Evolutionary conservation across 37 sponge, comb jelly and placozoan genomes (phyloP).

Genomic region (Chondrilla cf. caribensis): DNA sequence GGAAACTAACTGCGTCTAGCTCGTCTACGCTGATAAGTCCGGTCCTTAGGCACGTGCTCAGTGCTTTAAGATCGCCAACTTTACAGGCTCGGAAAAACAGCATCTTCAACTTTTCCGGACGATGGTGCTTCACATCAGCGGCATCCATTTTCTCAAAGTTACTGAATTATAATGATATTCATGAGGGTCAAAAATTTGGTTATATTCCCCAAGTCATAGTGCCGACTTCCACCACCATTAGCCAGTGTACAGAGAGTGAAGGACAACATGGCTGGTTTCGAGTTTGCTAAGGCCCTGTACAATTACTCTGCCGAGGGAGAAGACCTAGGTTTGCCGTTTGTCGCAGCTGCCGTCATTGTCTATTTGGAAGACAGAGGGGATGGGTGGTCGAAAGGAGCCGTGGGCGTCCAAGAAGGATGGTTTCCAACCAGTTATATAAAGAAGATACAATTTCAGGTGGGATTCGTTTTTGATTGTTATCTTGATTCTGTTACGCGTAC

Average conservation of each 20-base stretch:
- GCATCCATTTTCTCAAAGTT: too few relatives aligned
- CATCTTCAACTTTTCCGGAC: neutral
- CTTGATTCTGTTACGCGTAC: neutral
- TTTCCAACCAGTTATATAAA: slow-evolving; percentile 61
- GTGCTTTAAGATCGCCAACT: neutral
- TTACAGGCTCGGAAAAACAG: slow-evolving; percentile 5
- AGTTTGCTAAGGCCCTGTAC: slow-evolving; percentile 55
- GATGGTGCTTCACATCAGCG: neutral
- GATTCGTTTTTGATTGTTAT: neutral
- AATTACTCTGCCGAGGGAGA: slow-evolving; percentile 48
- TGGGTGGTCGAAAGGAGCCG: slow-evolving; percentile 71
- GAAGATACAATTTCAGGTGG: slow-evolving; percentile 1
- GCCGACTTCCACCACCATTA: too few relatives aligned
- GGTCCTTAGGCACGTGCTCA: neutral
- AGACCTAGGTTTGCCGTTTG: slow-evolving; percentile 33
- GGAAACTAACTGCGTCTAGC: neutral
- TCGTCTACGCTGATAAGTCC: neutral
- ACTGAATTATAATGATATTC: slow-evolving; percentile 9
- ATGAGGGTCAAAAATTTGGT: too few relatives aligned
- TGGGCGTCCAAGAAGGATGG: slow-evolving; percentile 65
- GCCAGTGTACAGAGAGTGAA: neutral
- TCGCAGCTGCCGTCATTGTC: slow-evolving; percentile 39
- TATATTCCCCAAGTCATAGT: too few relatives aligned
- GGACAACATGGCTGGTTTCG: slow-evolving; percentile 4
- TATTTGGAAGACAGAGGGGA: slow-evolving; percentile 50